Evolutionary conservation across 1,140 invertebrate genomes (phyloP).

Genomic region (Drosophila bifasciata): DNA sequence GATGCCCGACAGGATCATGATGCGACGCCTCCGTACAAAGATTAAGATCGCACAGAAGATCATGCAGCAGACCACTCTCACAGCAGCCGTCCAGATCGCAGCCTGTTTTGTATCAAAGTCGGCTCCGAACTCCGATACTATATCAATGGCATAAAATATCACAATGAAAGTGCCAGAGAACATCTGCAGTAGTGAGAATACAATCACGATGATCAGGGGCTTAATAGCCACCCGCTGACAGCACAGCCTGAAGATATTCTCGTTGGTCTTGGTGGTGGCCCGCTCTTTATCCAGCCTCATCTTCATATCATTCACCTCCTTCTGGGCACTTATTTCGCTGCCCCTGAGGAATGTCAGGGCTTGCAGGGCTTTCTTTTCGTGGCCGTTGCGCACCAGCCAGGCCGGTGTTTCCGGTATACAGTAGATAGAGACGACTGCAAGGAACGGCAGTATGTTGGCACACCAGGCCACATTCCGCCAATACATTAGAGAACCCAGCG

Average conservation of each 20-base stretch:
- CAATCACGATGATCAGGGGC: constrained; percentile 88
- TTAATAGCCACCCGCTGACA: constrained; percentile 87
- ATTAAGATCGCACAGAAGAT: constrained; percentile 87
- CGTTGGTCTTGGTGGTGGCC: constrained; percentile 83
- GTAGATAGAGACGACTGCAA: constrained; percentile 86
- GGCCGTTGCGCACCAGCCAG: constrained; percentile 88
- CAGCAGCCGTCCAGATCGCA: constrained; percentile 87
- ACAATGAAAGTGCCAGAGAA: constrained; percentile 89
- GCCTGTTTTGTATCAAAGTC: constrained; percentile 85
- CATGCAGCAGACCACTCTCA: constrained; percentile 87
- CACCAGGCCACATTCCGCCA: constrained; percentile 88
- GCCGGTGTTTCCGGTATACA: constrained; percentile 89
- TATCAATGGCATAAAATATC: constrained; percentile 90
- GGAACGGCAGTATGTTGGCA: constrained; percentile 86
- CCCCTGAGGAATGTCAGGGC: constrained; percentile 89
- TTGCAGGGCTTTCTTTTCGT: constrained; percentile 87
- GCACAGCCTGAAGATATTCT: constrained; percentile 85
- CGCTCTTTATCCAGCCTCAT: constrained; percentile 84
- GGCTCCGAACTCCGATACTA: constrained; percentile 86
- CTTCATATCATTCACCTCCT: constrained; percentile 67
- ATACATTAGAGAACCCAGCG: constrained; percentile 86
- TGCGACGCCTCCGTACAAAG: constrained; percentile 86
- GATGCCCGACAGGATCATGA: constrained; percentile 87
- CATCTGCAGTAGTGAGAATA: constrained; percentile 89
- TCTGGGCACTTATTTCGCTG: constrained; percentile 85